A percentile compares a stretch with the other conserved stretches of the same genome.
These are phyloP conservation scores for Cepphus grylle DNA, from an alignment of 2,113 vertebrate species.

Conservation along the genomic window DNA sequence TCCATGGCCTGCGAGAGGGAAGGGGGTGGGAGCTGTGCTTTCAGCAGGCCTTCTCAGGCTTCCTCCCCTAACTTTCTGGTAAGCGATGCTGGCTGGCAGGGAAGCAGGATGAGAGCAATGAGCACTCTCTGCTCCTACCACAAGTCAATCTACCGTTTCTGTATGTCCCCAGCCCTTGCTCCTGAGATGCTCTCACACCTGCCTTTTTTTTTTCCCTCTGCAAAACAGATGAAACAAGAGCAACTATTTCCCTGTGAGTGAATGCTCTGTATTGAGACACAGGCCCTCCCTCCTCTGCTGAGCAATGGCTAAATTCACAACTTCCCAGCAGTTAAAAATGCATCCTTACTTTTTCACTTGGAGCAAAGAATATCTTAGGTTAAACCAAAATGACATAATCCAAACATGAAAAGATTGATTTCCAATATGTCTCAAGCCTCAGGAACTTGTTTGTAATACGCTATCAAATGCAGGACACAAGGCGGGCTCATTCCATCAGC, in stretches of 20 bases:
- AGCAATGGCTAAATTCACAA: not conserved
- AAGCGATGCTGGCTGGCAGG: not conserved
- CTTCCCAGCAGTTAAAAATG: not conserved
- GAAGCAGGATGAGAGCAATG: not conserved
- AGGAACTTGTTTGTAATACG: not conserved
- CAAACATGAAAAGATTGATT: not conserved
- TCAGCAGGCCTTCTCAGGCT: not conserved
- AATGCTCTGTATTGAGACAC: not conserved
- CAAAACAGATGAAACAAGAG: not conserved
- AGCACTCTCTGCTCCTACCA: accelerated
- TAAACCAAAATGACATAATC: not conserved
- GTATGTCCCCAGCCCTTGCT: not conserved
- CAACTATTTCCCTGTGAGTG: not conserved
- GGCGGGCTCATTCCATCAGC: not conserved
- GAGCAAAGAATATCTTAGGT: not conserved
- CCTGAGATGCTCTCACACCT: not conserved
- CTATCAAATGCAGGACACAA: not conserved
- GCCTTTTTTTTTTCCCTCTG: not conserved
- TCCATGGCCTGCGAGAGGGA: not conserved
- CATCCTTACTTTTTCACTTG: not conserved
- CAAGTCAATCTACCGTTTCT: not conserved
- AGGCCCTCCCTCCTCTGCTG: not conserved
- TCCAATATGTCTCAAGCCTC: not conserved
- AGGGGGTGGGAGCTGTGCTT: not conserved
- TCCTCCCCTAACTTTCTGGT: not conserved